Base-by-base conservation (phyloP, 2,888 invertebrate genomes). In the Amiota mariae region DNA sequence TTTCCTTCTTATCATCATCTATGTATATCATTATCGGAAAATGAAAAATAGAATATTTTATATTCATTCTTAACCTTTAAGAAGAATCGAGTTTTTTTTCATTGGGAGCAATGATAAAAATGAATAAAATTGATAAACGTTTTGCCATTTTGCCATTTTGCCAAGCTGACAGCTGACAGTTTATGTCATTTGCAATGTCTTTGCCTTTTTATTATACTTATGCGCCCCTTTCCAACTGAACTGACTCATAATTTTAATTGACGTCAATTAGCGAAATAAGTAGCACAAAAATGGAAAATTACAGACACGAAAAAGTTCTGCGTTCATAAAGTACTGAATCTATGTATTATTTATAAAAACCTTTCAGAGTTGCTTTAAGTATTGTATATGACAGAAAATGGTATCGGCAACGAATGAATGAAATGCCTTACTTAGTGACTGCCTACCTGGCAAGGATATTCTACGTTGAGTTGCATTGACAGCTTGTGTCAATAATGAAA, bases 261-360 rank as follows among this genome's bases (percentile, higher is more conserved):
- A 68, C 24, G 51, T 68, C 67, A 68, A 68, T 68, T 68, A 68
- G 51, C 67, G 20, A 8, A 46, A 51, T 68, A 68, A 68, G 51
- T 68, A 68, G 67, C 51, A 68, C 67, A 68, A 68, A 54, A 24
- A 18, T 11, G 59, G 15, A 11, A 68, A 54, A 48, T 68, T 24
- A 12, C 54, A 20, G 36, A 36, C 51, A 12, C 20, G 59, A 10
- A 20, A 20, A 18, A 20, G 59, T 10, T 59, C 3, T 36, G 36
- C 36, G 36, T 36, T 6, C 36, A 36, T 36, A 59, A 59, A 59
- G 20, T 20, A 36, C 0, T 6, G 36, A 36, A 36, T 36, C 36
- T 36, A 36, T 36, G 4, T 36, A 36, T 36, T 18, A 59, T 20
- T 18, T 18, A 59, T 59, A 59, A 59, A 59, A 20, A 11, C 15